phyloP scores from a whole-genome alignment of 2,113 vertebrate species.

The Apteryx mantelli region DNA sequence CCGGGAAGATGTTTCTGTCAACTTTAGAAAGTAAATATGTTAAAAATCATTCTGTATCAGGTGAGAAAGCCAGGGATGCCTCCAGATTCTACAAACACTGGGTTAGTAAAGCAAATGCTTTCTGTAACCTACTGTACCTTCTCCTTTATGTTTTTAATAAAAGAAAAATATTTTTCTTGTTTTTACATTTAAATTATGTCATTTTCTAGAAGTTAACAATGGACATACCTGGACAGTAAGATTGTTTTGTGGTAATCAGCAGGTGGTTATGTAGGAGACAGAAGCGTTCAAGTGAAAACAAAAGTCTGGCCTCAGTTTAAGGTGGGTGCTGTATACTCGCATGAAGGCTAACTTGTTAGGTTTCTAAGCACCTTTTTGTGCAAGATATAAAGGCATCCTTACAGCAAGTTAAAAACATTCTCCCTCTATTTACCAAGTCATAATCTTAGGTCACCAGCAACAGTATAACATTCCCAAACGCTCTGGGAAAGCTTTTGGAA shows the following conservation, averaged over 20 bases:
- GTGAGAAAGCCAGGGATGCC: background rate
- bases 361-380: background rate
- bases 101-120: slow-evolving; percentile 37
- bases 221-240: background rate
- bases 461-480: background rate
- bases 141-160: background rate
- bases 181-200: background rate
- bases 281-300: background rate
- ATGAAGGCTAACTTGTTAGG: background rate
- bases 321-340: background rate
- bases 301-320: background rate
- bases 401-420: background rate
- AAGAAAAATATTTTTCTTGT: background rate
- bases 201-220: background rate
- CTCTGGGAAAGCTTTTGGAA: background rate
- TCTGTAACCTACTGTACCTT: background rate
- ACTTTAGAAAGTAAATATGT: slow-evolving; percentile 75
- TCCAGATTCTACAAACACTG: background rate
- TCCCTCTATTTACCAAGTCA: background rate
- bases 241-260: background rate
- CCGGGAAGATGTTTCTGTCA: slow-evolving; percentile 96
- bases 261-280: background rate
- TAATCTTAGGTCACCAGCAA: slow-evolving; percentile 19
- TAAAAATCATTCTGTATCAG: background rate
- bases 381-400: background rate